phyloP scores from a whole-genome alignment of 2,797 vertebrate genomes.

The Acridotheres tristis region DNA sequence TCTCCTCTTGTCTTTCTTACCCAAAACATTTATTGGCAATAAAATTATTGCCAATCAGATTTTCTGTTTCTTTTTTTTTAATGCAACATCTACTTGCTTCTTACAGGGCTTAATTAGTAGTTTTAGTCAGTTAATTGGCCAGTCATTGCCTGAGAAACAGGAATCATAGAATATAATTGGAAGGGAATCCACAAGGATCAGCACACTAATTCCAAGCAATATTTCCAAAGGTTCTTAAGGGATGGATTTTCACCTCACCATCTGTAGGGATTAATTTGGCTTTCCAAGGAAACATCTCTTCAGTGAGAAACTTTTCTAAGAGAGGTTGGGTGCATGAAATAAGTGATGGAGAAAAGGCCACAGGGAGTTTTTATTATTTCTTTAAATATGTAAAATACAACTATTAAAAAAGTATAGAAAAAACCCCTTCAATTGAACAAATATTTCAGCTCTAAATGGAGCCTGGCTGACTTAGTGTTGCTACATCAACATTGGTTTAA shows the following conservation, averaged over 20 bases:
- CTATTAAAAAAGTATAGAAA: not conserved
- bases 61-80: not conserved
- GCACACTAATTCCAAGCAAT: not conserved
- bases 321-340: not conserved
- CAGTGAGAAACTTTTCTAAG: not conserved
- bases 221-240: not conserved
- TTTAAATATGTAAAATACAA: not conserved
- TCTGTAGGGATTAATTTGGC: not conserved
- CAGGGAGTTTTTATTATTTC: not conserved
- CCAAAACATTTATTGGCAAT: not conserved
- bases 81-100: not conserved
- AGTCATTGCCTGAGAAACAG: not conserved
- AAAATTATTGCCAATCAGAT: not conserved
- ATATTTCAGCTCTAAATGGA: not conserved
- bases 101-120: not conserved
- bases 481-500: not conserved
- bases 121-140: not conserved
- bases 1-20: not conserved
- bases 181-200: not conserved
- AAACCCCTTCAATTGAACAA: not conserved
- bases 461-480: not conserved
- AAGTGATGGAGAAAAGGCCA: not conserved
- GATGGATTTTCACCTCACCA: not conserved
- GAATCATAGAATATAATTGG: not conserved
- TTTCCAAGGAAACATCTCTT: not conserved